Percentiles rank a stretch among this genome's conserved stretches.
phyloP scores from a whole-genome alignment of 2,113 vertebrate genomes.

The Hoplias malabaricus region DNA sequence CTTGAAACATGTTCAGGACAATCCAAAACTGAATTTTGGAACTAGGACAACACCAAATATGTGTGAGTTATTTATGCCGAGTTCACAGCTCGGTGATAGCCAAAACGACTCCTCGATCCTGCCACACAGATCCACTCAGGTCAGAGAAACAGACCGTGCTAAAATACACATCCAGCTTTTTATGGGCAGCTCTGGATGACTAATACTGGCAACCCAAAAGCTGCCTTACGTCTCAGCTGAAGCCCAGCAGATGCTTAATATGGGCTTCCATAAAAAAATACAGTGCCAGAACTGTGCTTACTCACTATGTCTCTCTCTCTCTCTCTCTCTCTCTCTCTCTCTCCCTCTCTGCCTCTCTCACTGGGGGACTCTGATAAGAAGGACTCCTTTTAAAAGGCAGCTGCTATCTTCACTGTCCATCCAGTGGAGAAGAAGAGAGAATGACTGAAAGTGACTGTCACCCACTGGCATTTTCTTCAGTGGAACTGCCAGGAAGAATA shows the following conservation, averaged over 20 bases:
- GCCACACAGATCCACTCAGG: conserved; percentile 11
- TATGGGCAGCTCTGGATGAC: background rate
- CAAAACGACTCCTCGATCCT: background rate
- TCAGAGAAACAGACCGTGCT: background rate
- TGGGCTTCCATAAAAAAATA: conserved; percentile 11
- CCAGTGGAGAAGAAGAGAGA: background rate
- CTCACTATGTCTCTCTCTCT: conserved; percentile 26
- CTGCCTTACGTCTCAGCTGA: background rate
- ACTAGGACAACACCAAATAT: background rate
- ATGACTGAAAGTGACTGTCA: conserved; percentile 5
- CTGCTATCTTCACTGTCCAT: conserved; percentile 50
- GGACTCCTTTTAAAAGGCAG: conserved; percentile 54
- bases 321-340: conserved; percentile 42
- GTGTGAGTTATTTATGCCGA: background rate
- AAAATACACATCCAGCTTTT: background rate
- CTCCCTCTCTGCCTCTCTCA: conserved; percentile 21
- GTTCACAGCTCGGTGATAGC: conserved; percentile 3
- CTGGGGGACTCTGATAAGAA: conserved; percentile 62
- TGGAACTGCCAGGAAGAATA: background rate
- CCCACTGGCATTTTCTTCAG: conserved; percentile 8
- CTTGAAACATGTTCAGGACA: background rate
- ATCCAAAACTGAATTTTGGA: background rate
- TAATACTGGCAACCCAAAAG: background rate
- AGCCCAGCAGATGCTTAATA: conserved; percentile 8
- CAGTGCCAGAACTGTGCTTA: background rate